phyloP scores from a whole-genome alignment of 2,113 vertebrate species.

The Fulica atra region DNA sequence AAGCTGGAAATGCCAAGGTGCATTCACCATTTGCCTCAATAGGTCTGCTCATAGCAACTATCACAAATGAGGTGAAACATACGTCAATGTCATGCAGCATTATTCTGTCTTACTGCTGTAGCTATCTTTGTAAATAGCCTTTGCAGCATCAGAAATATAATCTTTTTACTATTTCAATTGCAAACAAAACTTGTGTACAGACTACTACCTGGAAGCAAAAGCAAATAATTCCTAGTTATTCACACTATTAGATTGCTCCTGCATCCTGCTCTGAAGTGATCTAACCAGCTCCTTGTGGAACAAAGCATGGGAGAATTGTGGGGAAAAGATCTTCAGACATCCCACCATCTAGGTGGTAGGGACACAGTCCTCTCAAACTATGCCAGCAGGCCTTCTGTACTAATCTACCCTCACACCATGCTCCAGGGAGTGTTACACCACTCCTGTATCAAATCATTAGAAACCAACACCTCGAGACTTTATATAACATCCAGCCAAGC shows the following conservation, averaged over 20 bases:
- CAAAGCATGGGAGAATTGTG: neutral
- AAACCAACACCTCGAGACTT: neutral
- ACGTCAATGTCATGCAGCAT: neutral
- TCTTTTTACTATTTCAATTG: neutral
- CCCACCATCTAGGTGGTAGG: neutral
- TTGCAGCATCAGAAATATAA: neutral
- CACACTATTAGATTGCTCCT: neutral
- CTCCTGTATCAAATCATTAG: neutral
- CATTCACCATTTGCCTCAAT: constrained; percentile 5
- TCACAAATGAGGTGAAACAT: constrained; percentile 14
- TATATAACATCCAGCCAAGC: neutral
- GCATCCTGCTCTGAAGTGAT: neutral
- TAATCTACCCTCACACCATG: neutral
- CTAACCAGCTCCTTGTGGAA: neutral
- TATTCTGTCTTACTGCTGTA: neutral
- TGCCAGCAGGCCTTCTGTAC: neutral
- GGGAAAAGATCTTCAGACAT: neutral
- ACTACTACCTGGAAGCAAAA: neutral
- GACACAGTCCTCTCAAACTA: neutral
- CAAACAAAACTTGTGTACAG: neutral
- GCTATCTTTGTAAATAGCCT: neutral
- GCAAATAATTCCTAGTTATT: neutral
- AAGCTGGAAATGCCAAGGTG: constrained; percentile 49
- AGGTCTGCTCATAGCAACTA: neutral
- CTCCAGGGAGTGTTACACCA: neutral